A percentile compares a stretch with the other conserved stretches of the same genome.
Evolutionary conservation across 2,888 invertebrate genomes (phyloP).

Genomic region (Pachydiplax longipennis): DNA sequence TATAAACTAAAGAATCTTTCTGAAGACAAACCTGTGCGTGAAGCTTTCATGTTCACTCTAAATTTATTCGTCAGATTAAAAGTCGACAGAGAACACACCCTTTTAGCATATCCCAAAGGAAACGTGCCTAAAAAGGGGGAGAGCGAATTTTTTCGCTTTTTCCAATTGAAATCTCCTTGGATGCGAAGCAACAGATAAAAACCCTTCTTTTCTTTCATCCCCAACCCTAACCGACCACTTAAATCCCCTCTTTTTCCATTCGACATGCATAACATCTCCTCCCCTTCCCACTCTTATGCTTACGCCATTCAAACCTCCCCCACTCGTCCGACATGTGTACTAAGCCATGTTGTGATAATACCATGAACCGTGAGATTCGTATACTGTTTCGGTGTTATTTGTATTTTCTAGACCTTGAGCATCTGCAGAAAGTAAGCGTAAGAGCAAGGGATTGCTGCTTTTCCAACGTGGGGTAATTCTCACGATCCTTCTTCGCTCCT

Average conservation of each 20-base stretch:
- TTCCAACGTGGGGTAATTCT: too few relatives aligned
- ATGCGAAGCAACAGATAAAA: neutral
- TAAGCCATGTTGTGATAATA: neutral
- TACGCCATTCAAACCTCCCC: neutral
- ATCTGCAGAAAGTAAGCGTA: too few relatives aligned
- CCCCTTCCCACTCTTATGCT: neutral
- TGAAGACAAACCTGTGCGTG: too few relatives aligned
- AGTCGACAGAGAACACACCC: neutral
- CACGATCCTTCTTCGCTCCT: too few relatives aligned
- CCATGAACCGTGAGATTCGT: neutral
- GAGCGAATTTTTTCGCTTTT: neutral
- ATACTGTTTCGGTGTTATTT: too few relatives aligned
- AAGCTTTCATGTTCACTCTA: too few relatives aligned
- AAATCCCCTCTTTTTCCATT: neutral
- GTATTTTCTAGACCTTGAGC: too few relatives aligned
- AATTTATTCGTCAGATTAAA: too few relatives aligned
- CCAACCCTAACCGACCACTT: neutral
- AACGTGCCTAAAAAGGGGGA: neutral
- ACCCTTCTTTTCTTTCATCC: neutral
- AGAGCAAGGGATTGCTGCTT: too few relatives aligned
- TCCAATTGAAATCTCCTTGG: neutral
- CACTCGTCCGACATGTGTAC: neutral
- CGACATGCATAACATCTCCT: conserved; percentile 26
- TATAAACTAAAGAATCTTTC: too few relatives aligned
- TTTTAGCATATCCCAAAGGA: neutral